Percentiles rank a stretch among this genome's conserved stretches.
phyloP scores from a whole-genome alignment of 2,113 vertebrate species.

The Ardeotis arabs region DNA sequence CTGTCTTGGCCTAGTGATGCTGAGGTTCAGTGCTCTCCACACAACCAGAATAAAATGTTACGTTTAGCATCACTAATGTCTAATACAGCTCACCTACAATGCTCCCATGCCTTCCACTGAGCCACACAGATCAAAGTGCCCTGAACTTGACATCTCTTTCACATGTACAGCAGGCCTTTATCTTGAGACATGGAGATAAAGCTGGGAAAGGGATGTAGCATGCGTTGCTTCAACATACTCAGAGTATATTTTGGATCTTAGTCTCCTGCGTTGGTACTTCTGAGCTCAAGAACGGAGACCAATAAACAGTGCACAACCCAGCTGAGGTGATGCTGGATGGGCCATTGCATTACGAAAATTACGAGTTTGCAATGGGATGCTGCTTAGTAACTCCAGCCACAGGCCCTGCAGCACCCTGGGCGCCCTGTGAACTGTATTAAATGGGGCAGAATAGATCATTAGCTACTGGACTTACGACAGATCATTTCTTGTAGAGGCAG shows the following conservation, averaged over 20 bases:
- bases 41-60: background rate
- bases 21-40: background rate
- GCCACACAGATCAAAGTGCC: background rate
- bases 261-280: background rate
- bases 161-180: background rate
- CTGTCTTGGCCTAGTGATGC: background rate
- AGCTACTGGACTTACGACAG: background rate
- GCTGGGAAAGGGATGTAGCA: background rate
- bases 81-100: background rate
- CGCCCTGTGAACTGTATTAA: background rate
- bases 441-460: background rate
- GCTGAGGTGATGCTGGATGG: background rate
- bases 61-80: background rate
- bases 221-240: background rate
- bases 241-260: background rate
- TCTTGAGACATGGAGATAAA: background rate
- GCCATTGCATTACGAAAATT: background rate
- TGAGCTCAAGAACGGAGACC: background rate
- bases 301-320: background rate
- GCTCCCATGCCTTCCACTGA: background rate
- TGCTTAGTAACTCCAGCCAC: background rate
- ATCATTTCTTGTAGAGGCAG: background rate
- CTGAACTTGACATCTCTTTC: background rate
- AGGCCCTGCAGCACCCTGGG: background rate
- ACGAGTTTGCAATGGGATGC: background rate